phyloP scores from a whole-genome alignment of 2,797 vertebrate species.

The Xiphophorus birchmanni region DNA sequence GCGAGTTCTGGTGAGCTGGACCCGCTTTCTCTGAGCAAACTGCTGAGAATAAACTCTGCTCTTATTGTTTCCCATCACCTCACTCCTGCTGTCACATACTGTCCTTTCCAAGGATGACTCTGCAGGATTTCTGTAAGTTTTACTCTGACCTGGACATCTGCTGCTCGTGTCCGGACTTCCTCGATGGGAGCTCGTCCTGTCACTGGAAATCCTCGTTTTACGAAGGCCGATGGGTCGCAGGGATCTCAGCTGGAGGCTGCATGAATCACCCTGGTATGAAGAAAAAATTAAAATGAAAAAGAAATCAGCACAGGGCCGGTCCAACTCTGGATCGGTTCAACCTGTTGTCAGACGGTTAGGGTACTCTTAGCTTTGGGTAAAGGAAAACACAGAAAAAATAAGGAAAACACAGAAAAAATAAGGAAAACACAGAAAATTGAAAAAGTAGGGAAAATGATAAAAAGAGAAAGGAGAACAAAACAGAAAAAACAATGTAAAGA shows the following conservation, averaged over 20 bases:
- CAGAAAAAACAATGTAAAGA: no score
- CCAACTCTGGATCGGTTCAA: background rate
- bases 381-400: no score
- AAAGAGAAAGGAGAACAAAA: no score
- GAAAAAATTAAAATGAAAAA: background rate
- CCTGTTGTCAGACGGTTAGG: background rate
- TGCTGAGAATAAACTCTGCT: fast-evolving
- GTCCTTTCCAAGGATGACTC: conserved; percentile 80
- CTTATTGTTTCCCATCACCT: background rate
- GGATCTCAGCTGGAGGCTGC: conserved; percentile 84
- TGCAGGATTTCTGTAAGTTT: conserved; percentile 81
- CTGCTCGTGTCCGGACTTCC: conserved; percentile 83
- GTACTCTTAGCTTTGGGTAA: no score
- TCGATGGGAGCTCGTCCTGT: conserved; percentile 72
- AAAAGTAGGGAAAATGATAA: no score
- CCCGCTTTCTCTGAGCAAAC: no score
- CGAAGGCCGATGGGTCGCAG: conserved; percentile 85
- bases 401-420: no score
- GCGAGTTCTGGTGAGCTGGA: conserved; percentile 80
- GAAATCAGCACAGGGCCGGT: background rate
- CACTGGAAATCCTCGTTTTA: conserved; percentile 81
- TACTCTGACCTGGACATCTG: conserved; percentile 86
- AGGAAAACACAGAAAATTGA: no score
- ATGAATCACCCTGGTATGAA: conserved; percentile 40
- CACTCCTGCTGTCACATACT: background rate